A percentile compares a stretch with the other conserved stretches of the same genome.
These are phyloP conservation scores for Brenthis hecate DNA, from an alignment of 2,888 invertebrate species.

Conservation along the genomic window DNA sequence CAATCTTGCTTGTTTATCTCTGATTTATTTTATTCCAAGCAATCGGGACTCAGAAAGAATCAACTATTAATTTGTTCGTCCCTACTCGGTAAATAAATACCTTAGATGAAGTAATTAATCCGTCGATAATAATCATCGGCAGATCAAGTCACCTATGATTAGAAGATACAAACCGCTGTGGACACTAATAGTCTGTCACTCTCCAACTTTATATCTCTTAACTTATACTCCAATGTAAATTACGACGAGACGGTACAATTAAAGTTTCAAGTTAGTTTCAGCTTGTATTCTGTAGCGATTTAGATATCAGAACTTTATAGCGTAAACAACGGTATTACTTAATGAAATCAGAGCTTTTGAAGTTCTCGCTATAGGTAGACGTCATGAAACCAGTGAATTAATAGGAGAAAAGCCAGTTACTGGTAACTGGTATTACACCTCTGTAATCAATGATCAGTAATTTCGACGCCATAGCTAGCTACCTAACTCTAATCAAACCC, in stretches of 20 bases:
- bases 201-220: constrained; percentile 23
- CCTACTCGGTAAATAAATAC: constrained; percentile 64
- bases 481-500: constrained; percentile 36
- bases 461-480: constrained; percentile 38
- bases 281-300: constrained; percentile 14
- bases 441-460: constrained; percentile 39
- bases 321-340: not conserved
- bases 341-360: not conserved
- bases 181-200: constrained; percentile 41
- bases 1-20: constrained; percentile 78
- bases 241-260: constrained; percentile 29
- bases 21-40: constrained; percentile 78
- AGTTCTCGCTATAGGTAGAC: constrained; percentile 4
- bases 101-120: constrained; percentile 76
- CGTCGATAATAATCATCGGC: constrained; percentile 64
- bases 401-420: constrained; percentile 32
- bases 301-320: not conserved
- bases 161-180: constrained; percentile 42
- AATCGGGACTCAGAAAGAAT: constrained; percentile 70
- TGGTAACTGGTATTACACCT: constrained; percentile 38
- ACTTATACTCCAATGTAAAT: constrained; percentile 26
- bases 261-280: constrained; percentile 17
- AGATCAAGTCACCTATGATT: constrained; percentile 51
- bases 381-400: constrained; percentile 29
- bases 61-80: constrained; percentile 75